Conservation (phyloP, 2,888 invertebrate species). For the Pandemis heparana region DNA sequence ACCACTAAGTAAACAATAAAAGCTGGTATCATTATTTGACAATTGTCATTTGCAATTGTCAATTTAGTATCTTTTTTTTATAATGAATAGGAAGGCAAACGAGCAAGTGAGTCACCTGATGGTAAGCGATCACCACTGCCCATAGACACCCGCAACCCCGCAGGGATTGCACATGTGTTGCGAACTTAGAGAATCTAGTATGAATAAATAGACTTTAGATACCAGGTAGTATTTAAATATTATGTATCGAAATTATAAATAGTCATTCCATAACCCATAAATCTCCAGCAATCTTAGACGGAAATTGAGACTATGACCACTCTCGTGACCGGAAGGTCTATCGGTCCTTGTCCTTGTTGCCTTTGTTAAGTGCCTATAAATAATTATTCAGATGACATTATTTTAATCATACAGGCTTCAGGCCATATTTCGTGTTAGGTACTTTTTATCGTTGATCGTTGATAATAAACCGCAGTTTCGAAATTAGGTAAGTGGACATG, state of each 20-base stretch:
- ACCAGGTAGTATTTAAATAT: constrained; percentile 40
- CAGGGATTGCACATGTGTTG: too few species aligned
- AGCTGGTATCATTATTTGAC: too few species aligned
- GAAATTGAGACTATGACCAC: constrained; percentile 26
- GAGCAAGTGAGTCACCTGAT: too few species aligned
- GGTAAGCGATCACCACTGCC: too few species aligned
- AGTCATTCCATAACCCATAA: constrained; percentile 24
- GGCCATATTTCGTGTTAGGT: constrained; percentile 9
- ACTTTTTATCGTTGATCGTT: constrained; percentile 1
- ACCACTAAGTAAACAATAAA: too few species aligned
- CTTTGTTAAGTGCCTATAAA: constrained; percentile 31
- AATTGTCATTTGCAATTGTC: too few species aligned
- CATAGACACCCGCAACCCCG: too few species aligned
- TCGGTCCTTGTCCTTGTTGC: constrained; percentile 36
- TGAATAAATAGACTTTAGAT: too few species aligned
- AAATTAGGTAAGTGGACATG: background rate
- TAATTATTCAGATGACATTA: constrained; percentile 15
- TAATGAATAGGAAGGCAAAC: too few species aligned
- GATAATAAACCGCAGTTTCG: background rate
- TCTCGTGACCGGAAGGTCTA: constrained; percentile 36
- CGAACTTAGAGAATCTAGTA: too few species aligned
- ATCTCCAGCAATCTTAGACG: constrained; percentile 20
- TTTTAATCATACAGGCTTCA: constrained; percentile 2
- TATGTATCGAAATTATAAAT: constrained; percentile 43
- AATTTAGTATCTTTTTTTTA: too few species aligned